Evolutionary conservation across 2,888 invertebrate species (phyloP), one percentile per base, ranked within the genome.

Genomic region (Cacoxenus indagator): DNA sequence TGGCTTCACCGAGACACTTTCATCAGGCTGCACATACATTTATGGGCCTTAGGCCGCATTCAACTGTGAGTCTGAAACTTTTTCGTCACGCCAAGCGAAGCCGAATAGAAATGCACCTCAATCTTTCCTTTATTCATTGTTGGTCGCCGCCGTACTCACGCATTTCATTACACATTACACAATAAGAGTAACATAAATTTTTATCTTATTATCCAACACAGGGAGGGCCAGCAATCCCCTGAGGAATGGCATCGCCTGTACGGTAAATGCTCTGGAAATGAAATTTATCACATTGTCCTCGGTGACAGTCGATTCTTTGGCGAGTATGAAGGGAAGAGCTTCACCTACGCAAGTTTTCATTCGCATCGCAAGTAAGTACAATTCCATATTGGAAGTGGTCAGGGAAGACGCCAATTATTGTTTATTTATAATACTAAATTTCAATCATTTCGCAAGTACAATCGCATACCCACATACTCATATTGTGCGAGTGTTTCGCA

Each of bases 181-280:
- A n/a, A n/a, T n/a, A n/a, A n/a, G n/a, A n/a, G n/a, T 27, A 24
- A n/a, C 57, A 57, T 14, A 31, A 6, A 43, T 29, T 37, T 55
- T 57, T n/a, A n/a, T n/a, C 24, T 27, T 57, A n/a, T 17, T 27
- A 27, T 45, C 14, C 37, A 5, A 17, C 67, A 5, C 68, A 88
- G 88, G 72, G 88, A 88, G 78, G 88, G 88, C 29, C 88, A 88
- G 74, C 88, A 88, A 69, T 88, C 88, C 59, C 94, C 94, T 48
- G 99, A 99, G 89, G 97, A 98, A 89, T 99, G 99, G 99, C 98
- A 99, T 89, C 92, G 96, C 66, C 90, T 98, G n/a, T 99, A 99
- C 87, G 99, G 99, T 19, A 95, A 96, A 87, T 98, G 98, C 89
- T 98, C 98, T 1, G 99, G 99, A 76, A 99, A 99, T 89, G 99